Evolutionary conservation across 1,140 invertebrate genomes (phyloP).

Genomic region (Drosophila rufa): DNA sequence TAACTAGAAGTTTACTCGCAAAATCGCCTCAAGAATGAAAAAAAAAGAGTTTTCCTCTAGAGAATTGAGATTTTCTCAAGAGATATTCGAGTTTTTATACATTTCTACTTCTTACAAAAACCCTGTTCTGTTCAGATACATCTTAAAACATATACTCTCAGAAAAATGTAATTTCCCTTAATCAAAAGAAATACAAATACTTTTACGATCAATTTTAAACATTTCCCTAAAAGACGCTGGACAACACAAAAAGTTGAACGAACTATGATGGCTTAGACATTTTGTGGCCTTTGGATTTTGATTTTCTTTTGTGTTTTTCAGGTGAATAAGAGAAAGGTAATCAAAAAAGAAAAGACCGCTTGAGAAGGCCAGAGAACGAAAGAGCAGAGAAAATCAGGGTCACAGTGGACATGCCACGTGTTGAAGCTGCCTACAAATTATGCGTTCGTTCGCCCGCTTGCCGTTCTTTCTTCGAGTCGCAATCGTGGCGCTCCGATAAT

Average conservation of each 20-base stretch:
- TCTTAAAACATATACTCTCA: background rate
- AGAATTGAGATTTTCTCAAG: too few relatives aligned
- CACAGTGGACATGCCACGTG: conserved; percentile 66
- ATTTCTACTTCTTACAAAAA: too few relatives aligned
- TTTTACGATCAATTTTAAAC: background rate
- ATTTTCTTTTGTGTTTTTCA: conserved; percentile 18
- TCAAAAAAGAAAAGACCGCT: conserved; percentile 3
- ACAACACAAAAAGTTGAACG: conserved; percentile 54
- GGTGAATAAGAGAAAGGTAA: conserved; percentile 26
- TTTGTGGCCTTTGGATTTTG: conserved; percentile 10
- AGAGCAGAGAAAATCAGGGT: conserved; percentile 47
- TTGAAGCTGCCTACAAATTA: conserved; percentile 50
- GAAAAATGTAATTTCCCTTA: background rate
- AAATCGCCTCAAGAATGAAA: too few relatives aligned
- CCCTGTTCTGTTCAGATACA: background rate
- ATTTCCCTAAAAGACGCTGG: background rate
- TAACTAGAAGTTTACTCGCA: too few relatives aligned
- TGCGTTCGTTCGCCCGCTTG: conserved; percentile 1
- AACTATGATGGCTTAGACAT: conserved; percentile 35
- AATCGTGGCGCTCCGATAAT: conserved; percentile 45
- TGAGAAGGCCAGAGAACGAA: conserved; percentile 19
- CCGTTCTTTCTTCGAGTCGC: conserved; percentile 14
- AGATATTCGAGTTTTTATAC: background rate
- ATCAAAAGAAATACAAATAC: background rate
- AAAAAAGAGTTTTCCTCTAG: too few relatives aligned